Base-by-base conservation (phyloP, 2,797 vertebrate genomes). In the Arrhamphus sclerolepis region DNA sequence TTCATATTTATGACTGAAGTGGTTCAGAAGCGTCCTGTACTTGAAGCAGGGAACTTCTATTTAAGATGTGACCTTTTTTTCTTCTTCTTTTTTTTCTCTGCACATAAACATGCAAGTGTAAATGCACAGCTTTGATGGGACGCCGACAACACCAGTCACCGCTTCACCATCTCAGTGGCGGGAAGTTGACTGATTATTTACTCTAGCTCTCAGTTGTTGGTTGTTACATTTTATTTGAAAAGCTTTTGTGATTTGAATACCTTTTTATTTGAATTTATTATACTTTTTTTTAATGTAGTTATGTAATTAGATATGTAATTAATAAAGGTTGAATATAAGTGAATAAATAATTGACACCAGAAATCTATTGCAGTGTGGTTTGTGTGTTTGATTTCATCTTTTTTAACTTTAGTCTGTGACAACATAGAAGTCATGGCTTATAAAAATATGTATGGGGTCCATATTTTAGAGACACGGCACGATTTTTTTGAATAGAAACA, bases 31-130 rank as follows among this genome's bases (percentile, higher is more conserved):
- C 83, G 78, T 81, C 74, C 59, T 71, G 75, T 83, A 89, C 87
- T 89, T 91, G 82, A 90, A 87, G 80, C 68, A 58, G 78, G 78
- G 81, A 64, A 71, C 69, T 80, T 81, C 81, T 65, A 57, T 59
- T 83, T 54, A 64, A 52, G 46, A 58, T 56, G 76, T 61, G 63
- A 43, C 55, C 4, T 51, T 26, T 68, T 43, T 64, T 52, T 61
- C 44, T 65, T 54, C 61, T 71, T 62, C 43, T 69, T 46, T 46
- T 63, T 51, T 70, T 24, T 70, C 48, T 19, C 73, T 59, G 62
- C 42, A 67, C 73, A 72, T 40, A 4, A n/a, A 21, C 22, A 48
- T 31, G 22, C 46, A 38, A 34, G 53, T 75, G 66, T 62, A 39
- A 56, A 55, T 47, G 56, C 55, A 60, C 53, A 62, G 56, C 58